Evolutionary conservation across 2,888 invertebrate species (phyloP).

Genomic region (Tenodera sinensis): DNA sequence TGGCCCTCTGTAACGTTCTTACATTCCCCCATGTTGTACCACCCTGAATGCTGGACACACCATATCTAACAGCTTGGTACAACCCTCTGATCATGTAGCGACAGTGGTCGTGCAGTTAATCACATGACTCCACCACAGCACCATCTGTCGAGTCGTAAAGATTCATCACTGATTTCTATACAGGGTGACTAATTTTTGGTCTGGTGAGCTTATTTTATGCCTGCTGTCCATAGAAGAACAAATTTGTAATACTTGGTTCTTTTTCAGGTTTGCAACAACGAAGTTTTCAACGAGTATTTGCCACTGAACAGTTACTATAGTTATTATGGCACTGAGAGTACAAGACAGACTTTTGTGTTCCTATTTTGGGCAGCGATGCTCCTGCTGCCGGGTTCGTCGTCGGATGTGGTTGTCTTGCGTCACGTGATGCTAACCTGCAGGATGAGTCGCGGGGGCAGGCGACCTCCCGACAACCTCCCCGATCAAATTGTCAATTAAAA

Average conservation of each 20-base stretch:
- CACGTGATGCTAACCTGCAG: conserved; percentile 15
- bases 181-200: too few species aligned
- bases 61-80: too few species aligned
- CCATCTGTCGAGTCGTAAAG: too few species aligned
- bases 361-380: not conserved
- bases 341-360: not conserved
- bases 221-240: too few species aligned
- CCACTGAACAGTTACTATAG: not conserved
- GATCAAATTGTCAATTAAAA: not conserved
- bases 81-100: too few species aligned
- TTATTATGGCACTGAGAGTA: not conserved
- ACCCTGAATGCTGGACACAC: too few species aligned
- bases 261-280: conserved; percentile 30
- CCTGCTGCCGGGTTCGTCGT: not conserved
- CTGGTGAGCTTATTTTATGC: too few species aligned
- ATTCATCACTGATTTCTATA: too few species aligned
- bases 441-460: conserved; percentile 11
- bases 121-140: too few species aligned
- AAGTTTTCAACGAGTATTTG: conserved; percentile 19
- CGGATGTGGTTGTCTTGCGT: not conserved
- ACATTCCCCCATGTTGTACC: too few species aligned
- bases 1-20: too few species aligned
- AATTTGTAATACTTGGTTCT: not conserved
- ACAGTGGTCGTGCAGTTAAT: too few species aligned
- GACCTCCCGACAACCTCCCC: conserved; percentile 4